A percentile compares a stretch with the other conserved stretches of the same genome.
Evolutionary conservation across 35 echinoderm and acorn worm species (phyloP).

Genomic region (Holothuria glaberrima): DNA sequence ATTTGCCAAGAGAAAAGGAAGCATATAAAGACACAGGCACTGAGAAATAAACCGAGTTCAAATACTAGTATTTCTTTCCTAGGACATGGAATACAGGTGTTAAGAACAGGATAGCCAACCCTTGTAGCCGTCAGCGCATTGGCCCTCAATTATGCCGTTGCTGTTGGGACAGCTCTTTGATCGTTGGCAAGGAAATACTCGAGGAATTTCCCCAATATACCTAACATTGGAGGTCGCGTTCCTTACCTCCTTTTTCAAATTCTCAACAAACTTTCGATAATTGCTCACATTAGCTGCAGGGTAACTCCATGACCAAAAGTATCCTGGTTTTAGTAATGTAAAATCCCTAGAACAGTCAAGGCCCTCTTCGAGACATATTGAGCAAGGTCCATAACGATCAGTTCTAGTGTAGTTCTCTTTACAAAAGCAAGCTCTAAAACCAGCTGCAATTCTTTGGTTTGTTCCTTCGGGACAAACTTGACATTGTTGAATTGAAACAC

Average conservation of each 20-base stretch:
- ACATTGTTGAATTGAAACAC: background rate
- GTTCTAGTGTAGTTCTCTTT: constrained; percentile 5
- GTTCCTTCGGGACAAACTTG: constrained; percentile 57
- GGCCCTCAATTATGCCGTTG: too few species aligned
- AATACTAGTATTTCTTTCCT: too few species aligned
- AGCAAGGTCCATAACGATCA: constrained; percentile 41
- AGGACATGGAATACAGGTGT: too few species aligned
- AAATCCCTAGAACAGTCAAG: constrained; percentile 23
- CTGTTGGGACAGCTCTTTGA: too few species aligned
- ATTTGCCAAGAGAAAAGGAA: too few species aligned
- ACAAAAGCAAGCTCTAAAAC: constrained; percentile 55
- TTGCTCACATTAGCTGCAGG: background rate
- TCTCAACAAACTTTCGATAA: constrained; percentile 35
- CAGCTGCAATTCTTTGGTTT: constrained; percentile 21
- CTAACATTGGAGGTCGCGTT: background rate
- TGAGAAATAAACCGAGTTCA: too few species aligned
- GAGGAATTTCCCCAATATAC: constrained; percentile 1
- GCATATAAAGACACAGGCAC: too few species aligned
- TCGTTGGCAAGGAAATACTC: background rate
- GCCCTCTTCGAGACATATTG: too few species aligned
- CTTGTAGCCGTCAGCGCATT: too few species aligned
- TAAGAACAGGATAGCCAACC: too few species aligned
- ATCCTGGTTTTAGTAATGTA: constrained; percentile 45
- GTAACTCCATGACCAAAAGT: constrained; percentile 40
- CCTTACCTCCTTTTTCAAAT: background rate